phyloP scores from a whole-genome alignment of 92 coral and sea anemone genomes.

The Anthopleura xanthogrammica region DNA sequence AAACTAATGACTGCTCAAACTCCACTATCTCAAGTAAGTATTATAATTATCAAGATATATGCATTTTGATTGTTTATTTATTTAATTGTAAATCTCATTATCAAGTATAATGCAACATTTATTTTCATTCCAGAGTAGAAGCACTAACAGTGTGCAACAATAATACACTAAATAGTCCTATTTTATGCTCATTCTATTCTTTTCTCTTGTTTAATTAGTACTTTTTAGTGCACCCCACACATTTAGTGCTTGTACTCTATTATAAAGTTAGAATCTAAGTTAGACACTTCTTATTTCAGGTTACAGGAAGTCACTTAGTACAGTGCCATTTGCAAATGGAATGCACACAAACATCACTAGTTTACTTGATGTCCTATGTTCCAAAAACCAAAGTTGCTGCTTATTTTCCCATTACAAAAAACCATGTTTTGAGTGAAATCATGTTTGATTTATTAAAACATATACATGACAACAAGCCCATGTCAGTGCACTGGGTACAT shows the following conservation, averaged over 20 bases:
- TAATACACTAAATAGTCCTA: no score
- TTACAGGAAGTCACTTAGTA: constrained; percentile 46
- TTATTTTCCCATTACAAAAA: constrained; percentile 40
- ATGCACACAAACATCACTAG: constrained; percentile 45
- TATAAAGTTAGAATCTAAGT: constrained; percentile 1
- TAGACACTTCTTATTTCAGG: constrained; percentile 24
- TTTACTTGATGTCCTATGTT: constrained; percentile 58
- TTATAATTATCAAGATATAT: not conserved
- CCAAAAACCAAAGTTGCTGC: constrained; percentile 45
- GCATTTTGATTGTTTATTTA: constrained; percentile 5
- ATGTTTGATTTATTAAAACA: constrained; percentile 41
- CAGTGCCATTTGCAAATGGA: constrained; percentile 60
- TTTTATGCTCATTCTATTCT: no score
- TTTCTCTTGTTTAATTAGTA: no score
- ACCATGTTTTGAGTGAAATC: constrained; percentile 28
- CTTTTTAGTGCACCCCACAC: no score
- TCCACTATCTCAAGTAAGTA: constrained; percentile 42
- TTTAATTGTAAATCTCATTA: constrained; percentile 3
- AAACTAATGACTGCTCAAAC: constrained; percentile 25
- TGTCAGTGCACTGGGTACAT: constrained; percentile 38
- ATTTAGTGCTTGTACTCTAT: not conserved
- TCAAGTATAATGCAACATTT: not conserved
- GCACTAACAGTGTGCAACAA: not conserved
- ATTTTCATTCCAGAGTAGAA: not conserved
- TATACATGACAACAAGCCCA: constrained; percentile 38